Percentiles rank a stretch among this genome's conserved stretches.
These are phyloP conservation scores for Furcifer pardalis DNA, from an alignment of 2,797 vertebrate genomes.

Conservation along the genomic window DNA sequence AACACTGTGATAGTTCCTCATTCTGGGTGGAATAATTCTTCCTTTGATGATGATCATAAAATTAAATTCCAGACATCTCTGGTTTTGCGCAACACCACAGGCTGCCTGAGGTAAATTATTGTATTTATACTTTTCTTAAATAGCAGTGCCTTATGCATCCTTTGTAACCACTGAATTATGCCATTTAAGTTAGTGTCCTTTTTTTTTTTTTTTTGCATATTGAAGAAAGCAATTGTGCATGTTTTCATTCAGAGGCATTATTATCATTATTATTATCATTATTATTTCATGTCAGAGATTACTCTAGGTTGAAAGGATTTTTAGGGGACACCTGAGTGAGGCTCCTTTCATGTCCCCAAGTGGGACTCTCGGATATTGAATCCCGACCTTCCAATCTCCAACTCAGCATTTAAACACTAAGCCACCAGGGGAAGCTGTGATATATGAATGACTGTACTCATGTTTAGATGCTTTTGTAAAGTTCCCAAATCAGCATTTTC, in stretches of 20 bases:
- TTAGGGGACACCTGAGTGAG: no score
- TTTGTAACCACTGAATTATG: conserved; percentile 9
- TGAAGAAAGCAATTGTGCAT: conserved; percentile 7
- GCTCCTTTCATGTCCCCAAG: no score
- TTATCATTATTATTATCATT: no score
- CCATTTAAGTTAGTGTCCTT: not conserved
- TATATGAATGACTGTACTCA: conserved; percentile 18
- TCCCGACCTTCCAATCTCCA: no score
- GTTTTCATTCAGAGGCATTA: not conserved
- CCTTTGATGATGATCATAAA: conserved; percentile 96
- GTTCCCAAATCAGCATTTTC: not conserved
- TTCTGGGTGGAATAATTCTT: conserved; percentile 94
- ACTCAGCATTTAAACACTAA: no score
- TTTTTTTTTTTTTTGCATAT: conserved; percentile 22
- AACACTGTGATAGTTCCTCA: conserved; percentile 98
- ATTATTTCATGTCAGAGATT: no score
- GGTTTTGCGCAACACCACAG: conserved; percentile 94
- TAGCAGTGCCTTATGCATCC: conserved; percentile 16
- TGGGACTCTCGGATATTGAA: no score
- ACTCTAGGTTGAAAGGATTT: no score
- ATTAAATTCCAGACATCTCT: conserved; percentile 97
- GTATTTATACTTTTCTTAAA: conserved; percentile 6
- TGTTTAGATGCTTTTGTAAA: not conserved
- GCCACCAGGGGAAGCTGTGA: no score
- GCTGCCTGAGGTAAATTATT: conserved; percentile 89